Conservation (phyloP, 1,140 invertebrate genomes). For the Eufriesea mexicana region DNA sequence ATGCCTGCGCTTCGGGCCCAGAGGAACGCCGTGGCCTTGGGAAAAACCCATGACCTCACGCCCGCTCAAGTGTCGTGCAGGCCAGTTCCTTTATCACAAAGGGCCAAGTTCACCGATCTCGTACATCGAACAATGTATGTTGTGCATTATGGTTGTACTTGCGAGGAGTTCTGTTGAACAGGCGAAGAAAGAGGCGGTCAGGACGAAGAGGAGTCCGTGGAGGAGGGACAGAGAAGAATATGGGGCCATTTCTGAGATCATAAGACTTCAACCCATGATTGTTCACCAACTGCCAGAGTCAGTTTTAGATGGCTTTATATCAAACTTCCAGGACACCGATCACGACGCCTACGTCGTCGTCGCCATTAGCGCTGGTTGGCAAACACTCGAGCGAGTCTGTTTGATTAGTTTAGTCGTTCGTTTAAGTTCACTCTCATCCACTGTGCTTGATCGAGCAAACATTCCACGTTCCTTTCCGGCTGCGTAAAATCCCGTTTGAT, state of each 20-base stretch:
- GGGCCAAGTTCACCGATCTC: not conserved
- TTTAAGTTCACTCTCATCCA: constrained; percentile 58
- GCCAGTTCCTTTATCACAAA: not conserved
- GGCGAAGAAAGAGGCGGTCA: constrained; percentile 10
- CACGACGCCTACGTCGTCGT: constrained; percentile 40
- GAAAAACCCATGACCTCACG: too few relatives aligned
- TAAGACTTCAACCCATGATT: constrained; percentile 55
- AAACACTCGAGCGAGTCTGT: constrained; percentile 71
- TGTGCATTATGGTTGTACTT: constrained; percentile 2
- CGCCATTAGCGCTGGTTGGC: constrained; percentile 62
- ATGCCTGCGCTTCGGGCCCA: too few relatives aligned
- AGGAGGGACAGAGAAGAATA: constrained; percentile 49
- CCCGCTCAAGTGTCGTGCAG: too few relatives aligned
- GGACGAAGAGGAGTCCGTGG: not conserved
- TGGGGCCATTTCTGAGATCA: constrained; percentile 42
- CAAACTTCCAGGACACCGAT: constrained; percentile 43
- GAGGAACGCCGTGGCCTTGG: too few relatives aligned
- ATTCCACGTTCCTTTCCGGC: not conserved
- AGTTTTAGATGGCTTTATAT: constrained; percentile 68
- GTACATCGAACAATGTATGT: constrained; percentile 5
- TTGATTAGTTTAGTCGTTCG: constrained; percentile 72
- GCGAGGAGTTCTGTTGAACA: constrained; percentile 19
- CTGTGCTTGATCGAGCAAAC: not conserved
- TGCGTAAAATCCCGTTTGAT: not conserved
- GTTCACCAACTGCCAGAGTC: constrained; percentile 67